These are phyloP conservation scores for Dolichomitus sp. DNA, from an alignment of 2,888 invertebrate species.

Conservation along the genomic window DNA sequence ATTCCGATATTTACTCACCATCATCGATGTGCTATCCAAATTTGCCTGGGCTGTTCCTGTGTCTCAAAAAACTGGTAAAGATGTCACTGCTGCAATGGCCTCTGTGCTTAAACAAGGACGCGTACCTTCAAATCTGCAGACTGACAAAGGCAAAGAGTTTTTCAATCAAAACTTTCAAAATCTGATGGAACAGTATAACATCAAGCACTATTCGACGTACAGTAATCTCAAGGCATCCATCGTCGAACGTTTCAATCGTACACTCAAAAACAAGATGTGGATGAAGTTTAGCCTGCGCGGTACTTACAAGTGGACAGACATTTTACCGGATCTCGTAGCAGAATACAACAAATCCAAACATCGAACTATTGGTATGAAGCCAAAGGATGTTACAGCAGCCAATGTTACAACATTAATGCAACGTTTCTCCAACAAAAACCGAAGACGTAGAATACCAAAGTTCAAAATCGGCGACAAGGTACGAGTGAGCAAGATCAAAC, in stretches of 20 bases:
- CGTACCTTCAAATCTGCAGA: slow-evolving; percentile 60
- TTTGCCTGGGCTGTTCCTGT: slow-evolving; percentile 81
- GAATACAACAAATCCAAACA: slow-evolving; percentile 80
- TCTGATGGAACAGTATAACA: slow-evolving; percentile 53
- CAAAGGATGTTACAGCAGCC: slow-evolving; percentile 78
- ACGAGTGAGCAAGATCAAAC: slow-evolving; percentile 77
- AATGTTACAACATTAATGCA: slow-evolving; percentile 66
- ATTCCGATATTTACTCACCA: slow-evolving; percentile 79
- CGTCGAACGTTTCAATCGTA: slow-evolving; percentile 76
- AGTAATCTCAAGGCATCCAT: slow-evolving; percentile 76
- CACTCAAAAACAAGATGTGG: slow-evolving; percentile 67
- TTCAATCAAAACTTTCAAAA: slow-evolving; percentile 59
- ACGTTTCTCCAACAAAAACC: slow-evolving; percentile 5
- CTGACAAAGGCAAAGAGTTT: slow-evolving; percentile 64
- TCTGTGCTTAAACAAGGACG: slow-evolving; percentile 58
- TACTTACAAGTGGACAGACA: slow-evolving; percentile 66
- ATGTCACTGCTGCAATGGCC: slow-evolving; percentile 73
- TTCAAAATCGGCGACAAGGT: slow-evolving; percentile 78
- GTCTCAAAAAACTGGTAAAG: slow-evolving; percentile 77
- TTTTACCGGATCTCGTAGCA: slow-evolving; percentile 51
- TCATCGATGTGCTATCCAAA: slow-evolving; percentile 82
- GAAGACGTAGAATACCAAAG: slow-evolving; percentile 33
- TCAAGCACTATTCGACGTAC: slow-evolving; percentile 66
- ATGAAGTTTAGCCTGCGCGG: slow-evolving; percentile 55
- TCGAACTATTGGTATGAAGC: slow-evolving; percentile 79